Evolutionary conservation across 2,113 vertebrate species (phyloP), one percentile per base, ranked within the genome.

Genomic region (Petromus typicus): DNA sequence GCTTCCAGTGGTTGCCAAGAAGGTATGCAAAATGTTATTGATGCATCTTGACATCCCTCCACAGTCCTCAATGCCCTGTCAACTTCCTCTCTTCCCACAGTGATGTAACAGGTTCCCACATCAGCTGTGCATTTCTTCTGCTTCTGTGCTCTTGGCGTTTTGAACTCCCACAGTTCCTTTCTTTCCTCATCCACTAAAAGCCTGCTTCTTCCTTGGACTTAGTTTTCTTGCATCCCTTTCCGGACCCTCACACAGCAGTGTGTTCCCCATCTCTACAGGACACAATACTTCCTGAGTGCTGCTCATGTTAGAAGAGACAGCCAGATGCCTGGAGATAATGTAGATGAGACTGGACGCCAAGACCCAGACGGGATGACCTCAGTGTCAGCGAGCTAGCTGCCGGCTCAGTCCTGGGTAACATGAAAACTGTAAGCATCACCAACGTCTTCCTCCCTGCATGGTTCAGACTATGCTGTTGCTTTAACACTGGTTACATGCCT

Each of bases 41-140:
- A 20, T 63, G 64, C 7, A 69, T 34, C 32, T 81, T 40, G 71
- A 25, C 23, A 79, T 84, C 32, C 18, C 7, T 54, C 34, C 34
- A 2, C 3, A 9, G 25, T 57, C 34, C 16, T 5, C 30, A 45
- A 0, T 27, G 71, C 16, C 56, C 51, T 27, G 2, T 32, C 3
- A 30, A 23, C 16, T 20, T 75, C 51, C 51, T 23, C 54, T 59
- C 20, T 22, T 30, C 37, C 25, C 27, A 69, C 25, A n/a, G 13
- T 71, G 18, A 51, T 1, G 8, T 2, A 51, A 12, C 20, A 9
- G 10, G 7, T 45, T 22, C 69, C 27, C 56, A 43, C 37, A 13
- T 63, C 10, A 37, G 5, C 27, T 10, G 5, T 0, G 20, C 32
- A 0, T 2, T 34, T 0, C 40, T 54, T 48, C 32, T 0, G 0